Base-by-base conservation (phyloP, 2,888 invertebrate genomes). In the Athalia circularis region DNA sequence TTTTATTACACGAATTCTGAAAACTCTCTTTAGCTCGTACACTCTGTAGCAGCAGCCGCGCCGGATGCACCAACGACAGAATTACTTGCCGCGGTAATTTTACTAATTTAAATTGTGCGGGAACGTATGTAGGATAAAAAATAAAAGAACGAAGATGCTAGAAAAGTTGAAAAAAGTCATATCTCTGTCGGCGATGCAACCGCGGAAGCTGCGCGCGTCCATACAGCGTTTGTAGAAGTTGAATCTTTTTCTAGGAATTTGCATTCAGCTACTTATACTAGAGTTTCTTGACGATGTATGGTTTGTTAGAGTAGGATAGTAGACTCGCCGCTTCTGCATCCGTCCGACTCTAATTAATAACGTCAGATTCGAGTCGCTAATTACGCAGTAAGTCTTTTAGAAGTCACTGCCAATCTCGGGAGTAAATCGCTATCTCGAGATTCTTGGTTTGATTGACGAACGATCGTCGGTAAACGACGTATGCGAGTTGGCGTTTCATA, bases 1-100 rank as follows among this genome's bases (percentile, higher is more conserved):
- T 85, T 72, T 72, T 57, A 59, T 13, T 85, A 86, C 85, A 84
- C 85, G 85, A 85, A 85, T 86, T 84, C 85, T 86, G 84, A 86
- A 85, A 86, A 85, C 13, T 59, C 45, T 72, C 72, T 47, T 59
- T 45, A 8, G 52, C 52, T 59, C 81, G 80, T 80, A 79, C 67
- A 81, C 79, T 29, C 15, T 57, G 52, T 77, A 76, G 80, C 77
- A 80, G 8, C 13, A 4, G 15, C 68, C 6, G 6, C 68, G 68
- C 5, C 54, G 50, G 48, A 29, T 29, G 29, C 29, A 29, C 29
- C 29, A 29, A 29, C 29, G 29, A 77, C 13, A 15, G 43, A 75
- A 64, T 75, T 79, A 57, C 43, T 77, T 54, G 50, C 48, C n/a
- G 76, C 62, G 43, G 29, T 29, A 29, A 29, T 29, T 29, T 29